Evolutionary conservation across 2,888 invertebrate genomes (phyloP), one percentile per base, ranked within the genome.

Genomic region (Cosmia pyralina): DNA sequence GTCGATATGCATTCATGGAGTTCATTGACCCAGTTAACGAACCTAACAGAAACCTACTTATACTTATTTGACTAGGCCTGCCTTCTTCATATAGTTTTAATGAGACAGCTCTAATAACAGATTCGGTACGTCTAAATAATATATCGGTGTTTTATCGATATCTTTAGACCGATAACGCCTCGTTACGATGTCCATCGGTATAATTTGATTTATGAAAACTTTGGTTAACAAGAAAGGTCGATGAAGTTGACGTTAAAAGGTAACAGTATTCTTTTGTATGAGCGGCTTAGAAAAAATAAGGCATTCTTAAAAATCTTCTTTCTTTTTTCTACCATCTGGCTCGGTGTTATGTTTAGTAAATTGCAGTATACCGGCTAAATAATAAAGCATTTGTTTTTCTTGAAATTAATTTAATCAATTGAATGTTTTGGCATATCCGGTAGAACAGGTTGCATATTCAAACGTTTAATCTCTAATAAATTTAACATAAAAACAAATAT

Each of bases 1-100:
- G 77, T 78, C 63, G 69, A 80, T 82, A 88, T 84, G 72, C 86
- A 85, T 83, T 86, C 85, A 89, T 77, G 64, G 79, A 84, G 87
- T 85, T 85, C 86, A 88, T 86, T 86, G 87, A 88, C 87, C 85
- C 68, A 79, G 79, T 77, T 78, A 72, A 73, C 73, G 75, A 72
- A 73, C 72, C 71, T 85, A 62, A 73, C 69, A 63, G 67, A 73
- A 74, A 73, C 60, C 46, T 68, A 71, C 68, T 78, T 77, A 82
- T 52, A 69, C 68, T 72, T 76, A 75, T 86, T 84, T 81, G 69
- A 80, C 60, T 81, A 81, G 77, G 77, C 81, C 79, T 82, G 68
- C 52, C 62, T 59, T 75, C 59, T 68, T 71, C 75, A 67, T 81
- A 86, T 76, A 79, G 77, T 83, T 82, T 74, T 87, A 88, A 88